phyloP scores from a whole-genome alignment of 2,888 invertebrate species.

The Tiliacea aurago region DNA sequence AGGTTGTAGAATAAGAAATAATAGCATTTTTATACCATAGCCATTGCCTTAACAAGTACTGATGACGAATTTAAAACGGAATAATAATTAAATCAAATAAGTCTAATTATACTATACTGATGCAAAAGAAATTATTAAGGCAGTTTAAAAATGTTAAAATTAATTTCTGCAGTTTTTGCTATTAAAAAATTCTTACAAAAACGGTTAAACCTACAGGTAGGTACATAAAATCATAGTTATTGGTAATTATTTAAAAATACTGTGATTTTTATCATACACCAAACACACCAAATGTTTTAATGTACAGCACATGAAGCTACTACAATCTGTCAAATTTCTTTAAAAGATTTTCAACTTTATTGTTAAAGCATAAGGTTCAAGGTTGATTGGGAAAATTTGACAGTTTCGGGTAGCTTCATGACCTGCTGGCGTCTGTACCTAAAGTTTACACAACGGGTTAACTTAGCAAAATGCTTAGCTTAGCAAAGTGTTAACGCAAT shows the following conservation, averaged over 20 bases:
- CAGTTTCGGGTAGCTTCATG: too few species aligned
- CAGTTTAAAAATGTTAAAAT: background rate
- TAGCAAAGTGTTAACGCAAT: background rate
- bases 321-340: too few species aligned
- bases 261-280: conserved; percentile 11
- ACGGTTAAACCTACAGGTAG: background rate
- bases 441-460: conserved; percentile 2
- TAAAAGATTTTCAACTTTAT: too few species aligned
- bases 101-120: background rate
- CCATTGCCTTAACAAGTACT: conserved; percentile 2
- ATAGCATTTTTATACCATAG: conserved; percentile 4
- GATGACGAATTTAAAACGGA: conserved; percentile 30
- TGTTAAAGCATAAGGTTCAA: too few species aligned
- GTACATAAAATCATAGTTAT: background rate
- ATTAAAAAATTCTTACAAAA: background rate
- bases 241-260: background rate
- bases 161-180: background rate
- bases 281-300: conserved; percentile 3
- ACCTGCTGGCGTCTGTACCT: too few species aligned
- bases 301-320: background rate
- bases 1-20: conserved; percentile 2
- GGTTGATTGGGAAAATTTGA: too few species aligned
- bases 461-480: background rate
- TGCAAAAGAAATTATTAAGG: background rate
- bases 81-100: conserved; percentile 1